These are phyloP conservation scores for Pasiphila rectangulata DNA, from an alignment of 2,888 invertebrate genomes.

Conservation along the genomic window DNA sequence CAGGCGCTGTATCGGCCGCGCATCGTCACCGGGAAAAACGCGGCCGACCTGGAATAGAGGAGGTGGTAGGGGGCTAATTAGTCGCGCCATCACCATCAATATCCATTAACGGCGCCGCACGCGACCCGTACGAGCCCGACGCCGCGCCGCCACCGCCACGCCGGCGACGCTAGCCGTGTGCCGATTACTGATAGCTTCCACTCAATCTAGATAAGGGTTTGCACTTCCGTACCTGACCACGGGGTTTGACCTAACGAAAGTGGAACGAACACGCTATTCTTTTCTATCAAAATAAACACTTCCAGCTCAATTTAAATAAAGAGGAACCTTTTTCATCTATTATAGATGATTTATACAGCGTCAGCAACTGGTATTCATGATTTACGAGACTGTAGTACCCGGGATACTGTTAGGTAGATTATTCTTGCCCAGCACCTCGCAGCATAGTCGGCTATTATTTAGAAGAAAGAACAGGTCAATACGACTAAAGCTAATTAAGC, in stretches of 20 bases:
- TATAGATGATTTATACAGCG: too few relatives aligned
- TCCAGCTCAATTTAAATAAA: not conserved
- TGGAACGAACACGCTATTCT: constrained; percentile 38
- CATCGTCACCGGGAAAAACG: constrained; percentile 47
- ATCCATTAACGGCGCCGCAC: constrained; percentile 79
- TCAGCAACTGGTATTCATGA: too few relatives aligned
- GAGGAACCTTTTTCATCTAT: too few relatives aligned
- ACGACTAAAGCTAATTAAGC: too few relatives aligned
- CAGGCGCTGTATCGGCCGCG: constrained; percentile 44
- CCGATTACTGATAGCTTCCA: constrained; percentile 56
- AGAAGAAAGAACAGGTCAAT: too few relatives aligned
- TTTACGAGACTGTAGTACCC: too few relatives aligned
- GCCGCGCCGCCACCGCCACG: constrained; percentile 33
- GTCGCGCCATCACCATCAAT: constrained; percentile 75
- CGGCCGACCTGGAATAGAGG: constrained; percentile 43
- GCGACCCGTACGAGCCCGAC: constrained; percentile 55
- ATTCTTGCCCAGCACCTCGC: too few relatives aligned
- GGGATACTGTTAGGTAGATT: too few relatives aligned
- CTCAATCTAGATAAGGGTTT: constrained; percentile 60
- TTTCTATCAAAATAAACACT: constrained; percentile 19
- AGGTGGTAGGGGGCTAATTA: constrained; percentile 69
- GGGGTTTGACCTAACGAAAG: constrained; percentile 42
- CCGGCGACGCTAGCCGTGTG: constrained; percentile 37
- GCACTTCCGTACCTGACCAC: constrained; percentile 57
- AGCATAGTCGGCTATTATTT: too few relatives aligned